Conservation (phyloP, 1,140 invertebrate genomes). For the Ctenoplectra terminalis region DNA sequence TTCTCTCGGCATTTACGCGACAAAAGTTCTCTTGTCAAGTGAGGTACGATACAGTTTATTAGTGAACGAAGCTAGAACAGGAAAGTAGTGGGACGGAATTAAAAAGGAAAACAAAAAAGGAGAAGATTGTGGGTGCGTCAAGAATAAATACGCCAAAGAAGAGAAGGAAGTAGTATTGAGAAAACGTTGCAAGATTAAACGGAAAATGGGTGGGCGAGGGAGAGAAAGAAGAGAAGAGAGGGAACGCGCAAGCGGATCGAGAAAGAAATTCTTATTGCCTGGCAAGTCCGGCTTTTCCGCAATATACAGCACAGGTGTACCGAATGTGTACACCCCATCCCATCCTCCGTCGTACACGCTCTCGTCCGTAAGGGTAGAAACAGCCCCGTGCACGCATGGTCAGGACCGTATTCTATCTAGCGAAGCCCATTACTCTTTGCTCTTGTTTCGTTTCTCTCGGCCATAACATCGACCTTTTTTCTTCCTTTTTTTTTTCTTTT, state of each 20-base stretch:
- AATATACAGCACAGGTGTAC: constrained; percentile 82
- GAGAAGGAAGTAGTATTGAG: constrained; percentile 73
- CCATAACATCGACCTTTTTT: constrained; percentile 24
- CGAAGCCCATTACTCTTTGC: constrained; percentile 47
- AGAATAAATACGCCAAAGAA: not conserved
- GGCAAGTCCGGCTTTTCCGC: constrained; percentile 80
- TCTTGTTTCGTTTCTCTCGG: constrained; percentile 24
- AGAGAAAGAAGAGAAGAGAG: constrained; percentile 31
- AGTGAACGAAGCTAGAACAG: not conserved
- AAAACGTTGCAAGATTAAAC: constrained; percentile 73
- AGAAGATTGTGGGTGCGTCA: not conserved
- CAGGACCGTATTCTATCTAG: constrained; percentile 64
- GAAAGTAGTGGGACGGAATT: not conserved
- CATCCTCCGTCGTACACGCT: constrained; percentile 36
- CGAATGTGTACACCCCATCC: constrained; percentile 74
- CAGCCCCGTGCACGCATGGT: constrained; percentile 65
- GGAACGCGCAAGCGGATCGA: constrained; percentile 67
- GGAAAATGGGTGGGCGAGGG: not conserved
- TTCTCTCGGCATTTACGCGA: too few species aligned
- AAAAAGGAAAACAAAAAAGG: not conserved
- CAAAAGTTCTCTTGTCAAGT: too few species aligned
- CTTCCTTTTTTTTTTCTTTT: not conserved
- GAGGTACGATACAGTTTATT: too few species aligned
- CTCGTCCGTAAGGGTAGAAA: constrained; percentile 63
- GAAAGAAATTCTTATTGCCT: constrained; percentile 81